Percentiles rank a stretch among this genome's conserved stretches.
phyloP scores from a whole-genome alignment of 2,888 invertebrate genomes.

The Ischnus inquisitorius region DNA sequence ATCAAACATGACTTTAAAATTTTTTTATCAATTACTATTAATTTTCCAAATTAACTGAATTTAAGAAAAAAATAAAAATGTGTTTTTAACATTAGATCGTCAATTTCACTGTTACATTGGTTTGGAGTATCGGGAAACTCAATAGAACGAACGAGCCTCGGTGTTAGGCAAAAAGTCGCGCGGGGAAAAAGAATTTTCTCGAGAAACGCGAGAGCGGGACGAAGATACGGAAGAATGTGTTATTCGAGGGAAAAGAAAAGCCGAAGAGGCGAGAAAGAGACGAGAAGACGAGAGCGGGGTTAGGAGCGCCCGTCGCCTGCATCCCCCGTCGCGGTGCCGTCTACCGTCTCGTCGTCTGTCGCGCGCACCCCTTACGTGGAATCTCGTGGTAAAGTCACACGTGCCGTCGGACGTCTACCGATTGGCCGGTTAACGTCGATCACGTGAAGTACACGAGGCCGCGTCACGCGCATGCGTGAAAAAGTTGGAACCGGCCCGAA shows the following conservation, averaged over 20 bases:
- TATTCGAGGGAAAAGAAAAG: neutral
- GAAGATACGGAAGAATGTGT: neutral
- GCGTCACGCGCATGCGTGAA: constrained; percentile 29
- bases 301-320: neutral
- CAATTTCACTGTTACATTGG: too few species aligned
- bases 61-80: too few species aligned
- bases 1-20: too few species aligned
- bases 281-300: neutral
- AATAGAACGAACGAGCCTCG: too few species aligned
- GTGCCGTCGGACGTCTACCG: constrained; percentile 30
- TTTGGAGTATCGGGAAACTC: too few species aligned
- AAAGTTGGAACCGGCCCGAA: constrained; percentile 30
- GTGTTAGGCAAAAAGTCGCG: too few species aligned
- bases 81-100: too few species aligned
- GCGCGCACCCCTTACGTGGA: constrained; percentile 49
- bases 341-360: constrained; percentile 12
- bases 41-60: too few species aligned
- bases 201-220: too few species aligned
- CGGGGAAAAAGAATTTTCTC: too few species aligned
- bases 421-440: constrained; percentile 73
- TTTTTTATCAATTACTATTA: too few species aligned
- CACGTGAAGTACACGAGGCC: constrained; percentile 82
- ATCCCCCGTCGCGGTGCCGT: constrained; percentile 37
- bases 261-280: neutral
- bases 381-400: constrained; percentile 10